These are phyloP conservation scores for Ophion slaviceki DNA, from an alignment of 2,888 invertebrate genomes.

Conservation along the genomic window DNA sequence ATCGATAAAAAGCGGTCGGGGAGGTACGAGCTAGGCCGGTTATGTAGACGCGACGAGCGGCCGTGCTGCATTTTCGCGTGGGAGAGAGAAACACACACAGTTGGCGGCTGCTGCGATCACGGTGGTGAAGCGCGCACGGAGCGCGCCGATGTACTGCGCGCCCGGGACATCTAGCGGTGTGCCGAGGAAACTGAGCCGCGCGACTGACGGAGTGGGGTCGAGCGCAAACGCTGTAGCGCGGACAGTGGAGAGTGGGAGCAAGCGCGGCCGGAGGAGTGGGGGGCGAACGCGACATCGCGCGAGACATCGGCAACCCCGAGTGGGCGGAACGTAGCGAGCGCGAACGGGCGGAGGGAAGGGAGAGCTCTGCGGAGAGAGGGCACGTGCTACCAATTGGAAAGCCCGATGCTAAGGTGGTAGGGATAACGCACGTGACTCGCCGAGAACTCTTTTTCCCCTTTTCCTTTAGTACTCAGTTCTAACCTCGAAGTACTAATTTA, in stretches of 20 bases:
- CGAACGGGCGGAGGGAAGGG: not conserved
- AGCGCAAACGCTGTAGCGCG: not conserved
- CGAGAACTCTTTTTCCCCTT: conserved; percentile 56
- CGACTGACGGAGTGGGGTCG: not conserved
- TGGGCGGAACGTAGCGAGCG: not conserved
- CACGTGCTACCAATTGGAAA: conserved; percentile 67
- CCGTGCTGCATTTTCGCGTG: conserved; percentile 58
- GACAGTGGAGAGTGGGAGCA: not conserved
- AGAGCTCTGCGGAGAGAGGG: not conserved
- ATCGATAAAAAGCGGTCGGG: conserved; percentile 61
- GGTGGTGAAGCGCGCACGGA: not conserved
- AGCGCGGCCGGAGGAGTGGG: conserved; percentile 24
- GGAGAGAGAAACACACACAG: not conserved
- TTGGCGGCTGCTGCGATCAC: not conserved
- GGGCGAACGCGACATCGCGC: not conserved
- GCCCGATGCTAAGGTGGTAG: conserved; percentile 59
- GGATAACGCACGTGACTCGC: conserved; percentile 72
- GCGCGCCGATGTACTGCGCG: not conserved
- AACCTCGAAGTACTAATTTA: not conserved
- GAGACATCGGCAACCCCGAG: not conserved
- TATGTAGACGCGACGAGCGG: conserved; percentile 47
- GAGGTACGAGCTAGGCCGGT: conserved; percentile 45
- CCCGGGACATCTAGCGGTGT: conserved; percentile 13
- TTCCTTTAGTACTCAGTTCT: not conserved
- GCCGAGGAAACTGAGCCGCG: not conserved